Evolutionary conservation across 2,888 invertebrate species (phyloP), one percentile per base, ranked within the genome.

Genomic region (Agriopis leucophaearia): DNA sequence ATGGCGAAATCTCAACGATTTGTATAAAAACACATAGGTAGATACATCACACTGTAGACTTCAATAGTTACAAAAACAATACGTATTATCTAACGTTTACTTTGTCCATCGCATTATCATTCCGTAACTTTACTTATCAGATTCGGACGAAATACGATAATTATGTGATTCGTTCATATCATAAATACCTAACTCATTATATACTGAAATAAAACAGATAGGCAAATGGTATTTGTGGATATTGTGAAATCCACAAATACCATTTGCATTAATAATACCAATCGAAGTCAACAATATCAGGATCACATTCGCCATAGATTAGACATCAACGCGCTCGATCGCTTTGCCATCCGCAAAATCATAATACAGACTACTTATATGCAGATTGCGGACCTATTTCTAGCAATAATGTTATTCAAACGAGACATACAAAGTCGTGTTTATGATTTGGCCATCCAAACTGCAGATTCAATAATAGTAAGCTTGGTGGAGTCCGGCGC

Each of bases 401-500:
- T 66, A 54, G 42, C n/a, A 45, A 54, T 57, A 60, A 54, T 60
- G 52, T 48, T 67, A 57, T 68, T 65, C 16, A 69, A 58, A 61
- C 48, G 52, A 45, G 51, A 59, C 56, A 64, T 59, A 60, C 64
- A 45, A 70, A 58, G 68, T 52, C 50, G 69, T 75, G 72, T 77
- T 78, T 74, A 79, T 71, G 66, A 73, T 74, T 73, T 66, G 69
- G 64, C 64, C 62, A 71, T 68, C 66, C 64, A 69, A 69, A 62
- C 44, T 10, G n/a, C 52, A 48, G 61, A 13, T 13, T 0, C 42
- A 42, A 10, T n/a, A 36, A 16, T 44, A 50, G 72, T 66, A 56
- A 66, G 70, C 52, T 64, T 73, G 55, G 38, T 48, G 59, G 52
- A 72, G 50, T 56, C 56, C 27, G 67, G 71, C 68, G 69, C 62